These are phyloP conservation scores for Glaucopsyche alexis DNA, from an alignment of 2,888 invertebrate species.

Conservation along the genomic window DNA sequence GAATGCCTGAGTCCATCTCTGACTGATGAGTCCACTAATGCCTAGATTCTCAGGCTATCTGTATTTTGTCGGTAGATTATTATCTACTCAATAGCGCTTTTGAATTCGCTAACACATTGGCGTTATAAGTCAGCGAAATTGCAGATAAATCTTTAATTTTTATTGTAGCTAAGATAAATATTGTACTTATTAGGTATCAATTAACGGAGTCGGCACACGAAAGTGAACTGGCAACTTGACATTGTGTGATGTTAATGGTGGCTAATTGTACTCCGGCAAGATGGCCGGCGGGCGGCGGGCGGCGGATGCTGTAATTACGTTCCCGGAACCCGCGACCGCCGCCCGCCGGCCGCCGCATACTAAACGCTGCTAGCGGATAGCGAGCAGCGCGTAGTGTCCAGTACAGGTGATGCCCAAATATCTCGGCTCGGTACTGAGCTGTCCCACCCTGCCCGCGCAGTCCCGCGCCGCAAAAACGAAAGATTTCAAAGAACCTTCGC, in stretches of 20 bases:
- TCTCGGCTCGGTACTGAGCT: background rate
- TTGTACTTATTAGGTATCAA: too few relatives aligned
- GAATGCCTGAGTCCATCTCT: too few relatives aligned
- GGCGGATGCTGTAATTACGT: slow-evolving; percentile 73
- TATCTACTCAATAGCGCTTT: too few relatives aligned
- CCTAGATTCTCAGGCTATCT: too few relatives aligned
- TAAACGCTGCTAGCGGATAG: slow-evolving; percentile 39
- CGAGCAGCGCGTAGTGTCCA: slow-evolving; percentile 29
- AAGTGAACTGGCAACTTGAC: background rate
- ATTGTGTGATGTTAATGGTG: background rate
- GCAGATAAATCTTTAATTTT: too few relatives aligned
- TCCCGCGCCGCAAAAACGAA: background rate
- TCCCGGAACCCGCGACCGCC: slow-evolving; percentile 61
- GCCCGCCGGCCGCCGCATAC: slow-evolving; percentile 44
- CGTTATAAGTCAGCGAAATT: too few relatives aligned
- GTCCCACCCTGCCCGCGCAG: background rate
- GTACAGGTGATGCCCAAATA: background rate
- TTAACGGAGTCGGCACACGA: too few relatives aligned
- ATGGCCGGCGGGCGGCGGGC: slow-evolving; percentile 51
- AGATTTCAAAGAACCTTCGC: slow-evolving; percentile 7
- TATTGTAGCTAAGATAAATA: too few relatives aligned
- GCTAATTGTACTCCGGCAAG: background rate
- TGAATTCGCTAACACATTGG: too few relatives aligned
- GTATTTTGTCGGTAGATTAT: too few relatives aligned
- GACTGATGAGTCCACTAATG: too few relatives aligned